Conservation (phyloP, 2,113 vertebrate species). For the Typhlomys cinereus region DNA sequence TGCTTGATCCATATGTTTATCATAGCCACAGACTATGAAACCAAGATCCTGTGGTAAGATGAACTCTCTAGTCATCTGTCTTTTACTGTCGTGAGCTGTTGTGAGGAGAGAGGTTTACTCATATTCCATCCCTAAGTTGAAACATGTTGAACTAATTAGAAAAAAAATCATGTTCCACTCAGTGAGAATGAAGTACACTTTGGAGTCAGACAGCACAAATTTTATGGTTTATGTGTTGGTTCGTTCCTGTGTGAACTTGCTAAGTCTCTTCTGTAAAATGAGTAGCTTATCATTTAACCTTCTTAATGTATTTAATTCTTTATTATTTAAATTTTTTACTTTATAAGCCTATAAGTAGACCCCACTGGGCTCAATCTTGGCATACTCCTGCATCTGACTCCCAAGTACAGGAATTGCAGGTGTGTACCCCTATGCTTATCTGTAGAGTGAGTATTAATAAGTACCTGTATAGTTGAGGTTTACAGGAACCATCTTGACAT, state of each 20-base stretch:
- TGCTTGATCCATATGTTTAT: no score
- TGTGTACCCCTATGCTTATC: not conserved
- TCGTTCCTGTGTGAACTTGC: not conserved
- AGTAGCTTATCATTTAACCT: not conserved
- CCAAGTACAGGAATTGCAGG: not conserved
- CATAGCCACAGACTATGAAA: no score
- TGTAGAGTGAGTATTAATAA: not conserved
- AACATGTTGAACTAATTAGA: not conserved
- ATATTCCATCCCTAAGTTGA: conserved; percentile 16
- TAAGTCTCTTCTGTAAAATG: not conserved
- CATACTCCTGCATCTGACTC: not conserved
- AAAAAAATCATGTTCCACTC: not conserved
- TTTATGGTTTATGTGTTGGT: not conserved
- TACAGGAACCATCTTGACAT: not conserved
- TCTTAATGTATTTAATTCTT: no score
- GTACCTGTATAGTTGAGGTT: not conserved
- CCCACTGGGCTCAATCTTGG: not conserved
- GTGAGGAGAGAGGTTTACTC: not conserved
- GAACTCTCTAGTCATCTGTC: not conserved
- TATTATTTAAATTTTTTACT: not conserved
- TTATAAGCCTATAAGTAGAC: not conserved
- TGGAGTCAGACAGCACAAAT: not conserved
- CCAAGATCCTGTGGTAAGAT: rapidly evolving
- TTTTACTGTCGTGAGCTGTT: not conserved
- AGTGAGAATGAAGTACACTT: not conserved